Conservation (phyloP, 2,888 invertebrate genomes). For the Metallyticus violacea region DNA sequence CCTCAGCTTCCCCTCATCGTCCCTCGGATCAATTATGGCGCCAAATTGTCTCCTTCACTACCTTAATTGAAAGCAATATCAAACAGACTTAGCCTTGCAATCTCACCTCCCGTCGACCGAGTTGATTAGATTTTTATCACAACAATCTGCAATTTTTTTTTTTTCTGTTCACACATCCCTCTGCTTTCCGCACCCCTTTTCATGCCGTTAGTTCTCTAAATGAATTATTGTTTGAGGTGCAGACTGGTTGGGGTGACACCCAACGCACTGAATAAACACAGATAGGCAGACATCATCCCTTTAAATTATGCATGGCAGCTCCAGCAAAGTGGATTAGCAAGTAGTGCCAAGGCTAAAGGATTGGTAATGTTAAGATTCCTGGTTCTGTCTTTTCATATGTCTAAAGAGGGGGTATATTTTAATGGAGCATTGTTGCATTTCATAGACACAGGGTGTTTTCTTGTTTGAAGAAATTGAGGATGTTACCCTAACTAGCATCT, state of each 20-base stretch:
- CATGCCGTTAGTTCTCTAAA: background rate
- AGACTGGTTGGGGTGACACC: background rate
- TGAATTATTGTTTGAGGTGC: background rate
- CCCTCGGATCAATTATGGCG: background rate
- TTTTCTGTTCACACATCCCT: background rate
- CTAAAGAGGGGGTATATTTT: too few relatives aligned
- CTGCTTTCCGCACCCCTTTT: background rate
- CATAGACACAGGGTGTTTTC: too few relatives aligned
- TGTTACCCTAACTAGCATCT: too few relatives aligned
- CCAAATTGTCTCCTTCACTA: conserved; percentile 1
- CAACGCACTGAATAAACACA: background rate
- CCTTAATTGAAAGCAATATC: conserved; percentile 6
- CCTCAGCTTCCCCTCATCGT: background rate
- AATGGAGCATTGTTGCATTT: too few relatives aligned
- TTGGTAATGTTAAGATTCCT: background rate
- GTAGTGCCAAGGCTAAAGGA: background rate
- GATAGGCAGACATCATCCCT: background rate
- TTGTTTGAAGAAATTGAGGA: too few relatives aligned
- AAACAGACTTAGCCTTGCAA: background rate
- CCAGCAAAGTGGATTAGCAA: background rate
- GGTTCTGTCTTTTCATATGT: background rate
- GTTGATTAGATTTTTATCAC: background rate
- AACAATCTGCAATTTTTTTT: background rate
- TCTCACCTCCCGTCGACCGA: background rate
- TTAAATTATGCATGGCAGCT: background rate